A percentile compares a stretch with the other conserved stretches of the same genome.
These are phyloP conservation scores for Goniozus legneri DNA, from an alignment of 1,140 invertebrate genomes.

Conservation along the genomic window DNA sequence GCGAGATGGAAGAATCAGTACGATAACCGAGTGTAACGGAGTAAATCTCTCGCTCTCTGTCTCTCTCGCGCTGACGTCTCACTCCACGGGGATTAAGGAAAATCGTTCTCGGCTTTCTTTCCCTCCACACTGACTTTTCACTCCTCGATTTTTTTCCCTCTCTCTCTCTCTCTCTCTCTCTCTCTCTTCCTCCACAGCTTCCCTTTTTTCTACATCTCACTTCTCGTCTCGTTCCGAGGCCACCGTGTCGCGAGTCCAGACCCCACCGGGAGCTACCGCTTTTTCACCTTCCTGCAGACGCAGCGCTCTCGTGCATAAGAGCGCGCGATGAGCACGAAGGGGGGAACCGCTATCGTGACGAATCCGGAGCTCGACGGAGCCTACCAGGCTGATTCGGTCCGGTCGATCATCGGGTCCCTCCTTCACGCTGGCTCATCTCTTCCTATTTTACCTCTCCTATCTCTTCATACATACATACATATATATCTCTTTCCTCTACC, in stretches of 20 bases:
- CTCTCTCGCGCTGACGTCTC: too few relatives aligned
- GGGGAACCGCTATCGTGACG: too few relatives aligned
- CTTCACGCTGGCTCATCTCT: constrained; percentile 7
- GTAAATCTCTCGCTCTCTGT: constrained; percentile 35
- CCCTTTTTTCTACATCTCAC: too few relatives aligned
- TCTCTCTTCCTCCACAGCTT: constrained; percentile 5
- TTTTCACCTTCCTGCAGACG: not conserved
- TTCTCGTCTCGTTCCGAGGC: not conserved
- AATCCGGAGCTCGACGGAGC: constrained; percentile 27
- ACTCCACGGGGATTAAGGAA: too few relatives aligned
- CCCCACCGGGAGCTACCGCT: not conserved
- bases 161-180: constrained; percentile 10
- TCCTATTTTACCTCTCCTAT: too few relatives aligned
- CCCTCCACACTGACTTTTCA: too few relatives aligned
- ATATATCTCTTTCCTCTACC: not conserved
- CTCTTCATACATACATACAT: constrained; percentile 3
- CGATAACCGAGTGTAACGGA: constrained; percentile 34
- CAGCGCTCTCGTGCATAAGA: constrained; percentile 10
- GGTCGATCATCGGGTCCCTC: constrained; percentile 34
- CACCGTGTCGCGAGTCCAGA: not conserved
- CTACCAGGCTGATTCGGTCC: constrained; percentile 22
- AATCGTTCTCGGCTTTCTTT: too few relatives aligned
- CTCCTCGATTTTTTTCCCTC: too few relatives aligned
- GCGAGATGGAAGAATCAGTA: constrained; percentile 8
- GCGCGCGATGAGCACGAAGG: too few relatives aligned